These are phyloP conservation scores for Villa cingulata DNA, from an alignment of 2,888 invertebrate species.

Conservation along the genomic window DNA sequence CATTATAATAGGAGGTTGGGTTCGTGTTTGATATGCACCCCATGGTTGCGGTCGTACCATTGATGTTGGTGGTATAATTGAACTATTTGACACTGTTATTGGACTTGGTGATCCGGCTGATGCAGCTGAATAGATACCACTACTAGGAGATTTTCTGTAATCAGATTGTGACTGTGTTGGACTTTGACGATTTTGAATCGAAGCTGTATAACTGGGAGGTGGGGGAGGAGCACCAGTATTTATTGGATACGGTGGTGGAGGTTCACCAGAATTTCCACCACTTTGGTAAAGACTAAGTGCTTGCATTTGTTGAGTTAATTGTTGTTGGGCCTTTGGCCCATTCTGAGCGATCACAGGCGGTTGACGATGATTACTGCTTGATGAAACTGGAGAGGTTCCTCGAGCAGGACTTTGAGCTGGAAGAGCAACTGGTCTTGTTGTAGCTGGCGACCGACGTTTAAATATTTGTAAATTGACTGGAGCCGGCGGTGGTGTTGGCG, in stretches of 20 bases:
- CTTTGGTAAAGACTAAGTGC: conserved; percentile 64
- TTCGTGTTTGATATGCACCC: conserved; percentile 70
- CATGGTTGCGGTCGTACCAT: conserved; percentile 73
- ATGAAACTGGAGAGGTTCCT: conserved; percentile 59
- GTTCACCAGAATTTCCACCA: conserved; percentile 45
- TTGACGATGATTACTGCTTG: conserved; percentile 21
- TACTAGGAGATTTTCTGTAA: conserved; percentile 72
- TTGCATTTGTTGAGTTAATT: conserved; percentile 78
- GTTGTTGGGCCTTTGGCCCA: conserved; percentile 69
- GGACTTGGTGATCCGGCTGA: conserved; percentile 77
- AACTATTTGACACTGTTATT: conserved; percentile 51
- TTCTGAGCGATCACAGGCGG: conserved; percentile 69
- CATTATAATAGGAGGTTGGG: conserved; percentile 91
- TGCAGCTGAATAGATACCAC: conserved; percentile 73
- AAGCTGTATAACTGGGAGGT: conserved; percentile 71
- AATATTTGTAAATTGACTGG: conserved; percentile 55
- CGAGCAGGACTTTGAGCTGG: conserved; percentile 48
- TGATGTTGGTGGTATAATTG: conserved; percentile 44
- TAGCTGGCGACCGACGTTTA: conserved; percentile 63
- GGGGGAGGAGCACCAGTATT: conserved; percentile 40
- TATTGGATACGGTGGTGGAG: conserved; percentile 55
- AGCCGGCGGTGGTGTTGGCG: conserved; percentile 49
- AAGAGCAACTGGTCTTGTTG: conserved; percentile 41
- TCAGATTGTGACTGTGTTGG: conserved; percentile 66
- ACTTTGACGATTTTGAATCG: conserved; percentile 76